Evolutionary conservation across 92 coral and sea anemone genomes (phyloP).

Genomic region (Pocillopora meandrina): DNA sequence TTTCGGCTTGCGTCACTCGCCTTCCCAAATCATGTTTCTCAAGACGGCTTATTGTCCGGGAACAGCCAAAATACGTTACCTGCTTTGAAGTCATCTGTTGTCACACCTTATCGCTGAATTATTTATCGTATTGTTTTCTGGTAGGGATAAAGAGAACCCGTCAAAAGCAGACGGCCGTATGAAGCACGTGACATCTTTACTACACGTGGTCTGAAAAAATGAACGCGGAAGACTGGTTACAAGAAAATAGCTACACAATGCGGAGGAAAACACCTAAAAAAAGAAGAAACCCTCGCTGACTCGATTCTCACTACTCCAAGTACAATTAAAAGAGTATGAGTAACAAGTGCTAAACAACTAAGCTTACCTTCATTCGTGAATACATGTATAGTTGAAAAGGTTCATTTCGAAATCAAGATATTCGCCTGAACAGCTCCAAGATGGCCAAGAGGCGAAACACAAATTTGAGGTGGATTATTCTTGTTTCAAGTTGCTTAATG

Average conservation of each 20-base stretch:
- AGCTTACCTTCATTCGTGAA: too few relatives aligned
- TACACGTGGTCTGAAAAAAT: neutral
- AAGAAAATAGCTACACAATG: neutral
- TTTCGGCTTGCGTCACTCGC: neutral
- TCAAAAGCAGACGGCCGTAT: slow-evolving; percentile 18
- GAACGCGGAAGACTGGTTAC: slow-evolving; percentile 25
- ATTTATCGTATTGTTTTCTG: slow-evolving; percentile 33
- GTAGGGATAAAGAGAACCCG: slow-evolving; percentile 29
- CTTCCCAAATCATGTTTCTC: neutral
- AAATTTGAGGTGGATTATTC: too few relatives aligned
- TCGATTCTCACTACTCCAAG: too few relatives aligned
- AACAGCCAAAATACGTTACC: slow-evolving; percentile 16
- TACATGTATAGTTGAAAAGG: too few relatives aligned
- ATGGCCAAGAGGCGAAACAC: too few relatives aligned
- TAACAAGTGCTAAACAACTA: too few relatives aligned
- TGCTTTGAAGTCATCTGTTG: slow-evolving; percentile 40
- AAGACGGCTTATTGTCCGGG: slow-evolving; percentile 2
- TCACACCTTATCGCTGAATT: slow-evolving; percentile 39
- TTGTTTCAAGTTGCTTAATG: too few relatives aligned
- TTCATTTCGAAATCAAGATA: too few relatives aligned
- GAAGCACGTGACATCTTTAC: slow-evolving; percentile 8
- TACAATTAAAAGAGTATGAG: too few relatives aligned
- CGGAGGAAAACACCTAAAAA: too few relatives aligned
- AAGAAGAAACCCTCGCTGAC: too few relatives aligned
- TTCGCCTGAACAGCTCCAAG: too few relatives aligned